These are phyloP conservation scores for Lamproptera curius DNA, from an alignment of 2,888 invertebrate genomes.

Conservation along the genomic window DNA sequence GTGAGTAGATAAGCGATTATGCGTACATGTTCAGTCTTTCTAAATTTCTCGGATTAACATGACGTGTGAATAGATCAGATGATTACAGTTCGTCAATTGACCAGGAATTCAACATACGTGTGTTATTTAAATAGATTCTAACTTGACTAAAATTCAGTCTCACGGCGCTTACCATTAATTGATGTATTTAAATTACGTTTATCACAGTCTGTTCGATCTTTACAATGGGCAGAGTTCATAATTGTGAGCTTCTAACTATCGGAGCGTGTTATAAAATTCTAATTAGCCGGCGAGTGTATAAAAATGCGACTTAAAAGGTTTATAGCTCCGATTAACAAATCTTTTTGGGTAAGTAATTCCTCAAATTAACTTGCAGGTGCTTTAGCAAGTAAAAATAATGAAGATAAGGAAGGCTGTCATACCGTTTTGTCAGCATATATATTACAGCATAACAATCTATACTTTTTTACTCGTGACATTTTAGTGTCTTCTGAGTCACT, in stretches of 20 bases:
- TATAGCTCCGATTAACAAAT: not conserved
- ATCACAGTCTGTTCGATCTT: conserved; percentile 20
- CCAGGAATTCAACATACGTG: conserved; percentile 31
- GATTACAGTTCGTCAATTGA: conserved; percentile 30
- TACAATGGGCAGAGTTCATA: conserved; percentile 29
- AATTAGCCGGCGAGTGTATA: conserved; percentile 8
- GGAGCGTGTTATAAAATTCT: conserved; percentile 12
- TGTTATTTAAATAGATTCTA: conserved; percentile 19
- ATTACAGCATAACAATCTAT: no score
- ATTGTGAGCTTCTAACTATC: conserved; percentile 27
- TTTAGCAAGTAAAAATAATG: no score
- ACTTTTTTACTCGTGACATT: no score
- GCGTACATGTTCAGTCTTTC: conserved; percentile 32
- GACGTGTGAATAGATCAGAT: conserved; percentile 43
- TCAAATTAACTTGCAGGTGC: no score
- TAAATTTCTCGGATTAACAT: no score
- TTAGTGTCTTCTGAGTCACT: no score
- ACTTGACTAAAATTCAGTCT: conserved; percentile 25
- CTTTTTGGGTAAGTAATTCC: no score
- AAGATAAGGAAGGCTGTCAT: no score
- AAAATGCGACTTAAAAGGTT: conserved; percentile 3
- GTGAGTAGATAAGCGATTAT: conserved; percentile 45
- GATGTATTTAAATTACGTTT: conserved; percentile 29
- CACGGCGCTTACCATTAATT: conserved; percentile 38
- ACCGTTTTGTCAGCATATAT: no score